Conservation (phyloP, 2,797 vertebrate genomes). For the Dryobates pubescens region DNA sequence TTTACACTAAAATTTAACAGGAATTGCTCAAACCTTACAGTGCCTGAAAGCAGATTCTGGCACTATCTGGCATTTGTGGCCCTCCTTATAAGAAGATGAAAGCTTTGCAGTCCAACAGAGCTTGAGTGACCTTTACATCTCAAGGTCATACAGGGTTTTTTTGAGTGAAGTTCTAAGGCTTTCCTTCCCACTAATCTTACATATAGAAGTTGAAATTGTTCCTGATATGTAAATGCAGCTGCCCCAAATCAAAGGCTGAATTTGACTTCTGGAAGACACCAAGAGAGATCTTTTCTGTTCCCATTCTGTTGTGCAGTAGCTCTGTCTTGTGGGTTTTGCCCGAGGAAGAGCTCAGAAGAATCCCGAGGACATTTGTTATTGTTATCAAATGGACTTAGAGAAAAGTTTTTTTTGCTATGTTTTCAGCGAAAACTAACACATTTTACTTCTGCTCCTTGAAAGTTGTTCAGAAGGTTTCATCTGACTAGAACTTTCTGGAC, state of each 20-base stretch:
- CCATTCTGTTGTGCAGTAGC: background rate
- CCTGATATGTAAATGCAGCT: constrained; percentile 3
- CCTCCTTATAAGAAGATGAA: background rate
- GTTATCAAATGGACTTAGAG: constrained; percentile 21
- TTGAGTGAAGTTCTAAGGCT: background rate
- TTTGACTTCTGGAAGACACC: background rate
- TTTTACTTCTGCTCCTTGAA: constrained; percentile 31
- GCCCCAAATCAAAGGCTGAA: background rate
- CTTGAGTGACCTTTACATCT: background rate
- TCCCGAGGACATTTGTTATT: background rate
- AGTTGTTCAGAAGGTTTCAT: constrained; percentile 9
- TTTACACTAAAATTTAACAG: constrained; percentile 5
- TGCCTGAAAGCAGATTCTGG: background rate
- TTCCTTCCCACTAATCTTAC: background rate
- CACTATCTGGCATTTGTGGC: background rate
- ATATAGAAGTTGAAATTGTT: background rate
- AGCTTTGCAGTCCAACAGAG: background rate
- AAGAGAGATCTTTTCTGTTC: background rate
- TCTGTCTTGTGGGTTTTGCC: constrained; percentile 15
- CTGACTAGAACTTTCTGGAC: constrained; percentile 5
- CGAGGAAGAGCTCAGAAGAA: background rate
- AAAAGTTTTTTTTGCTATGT: background rate
- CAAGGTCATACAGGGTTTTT: background rate
- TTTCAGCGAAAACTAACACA: background rate
- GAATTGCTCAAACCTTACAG: background rate